These are phyloP conservation scores for Rhabdomys pumilio DNA, from an alignment of 2,797 vertebrate species.

Conservation along the genomic window DNA sequence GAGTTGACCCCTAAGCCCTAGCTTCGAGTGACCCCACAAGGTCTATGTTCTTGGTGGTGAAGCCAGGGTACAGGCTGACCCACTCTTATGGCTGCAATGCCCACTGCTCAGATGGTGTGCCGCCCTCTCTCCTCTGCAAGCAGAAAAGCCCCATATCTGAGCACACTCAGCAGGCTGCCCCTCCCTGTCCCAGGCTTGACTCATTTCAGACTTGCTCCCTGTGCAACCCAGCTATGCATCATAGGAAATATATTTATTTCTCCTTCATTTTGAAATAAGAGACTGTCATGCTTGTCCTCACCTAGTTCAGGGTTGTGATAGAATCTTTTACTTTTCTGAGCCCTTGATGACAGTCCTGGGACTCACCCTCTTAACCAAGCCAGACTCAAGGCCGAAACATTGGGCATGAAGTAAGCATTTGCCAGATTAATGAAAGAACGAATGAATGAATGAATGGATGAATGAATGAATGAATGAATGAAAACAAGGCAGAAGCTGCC, in stretches of 20 bases:
- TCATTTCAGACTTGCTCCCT: background rate
- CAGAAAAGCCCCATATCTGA: background rate
- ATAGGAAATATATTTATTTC: background rate
- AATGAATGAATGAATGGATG: background rate
- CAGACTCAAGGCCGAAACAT: background rate
- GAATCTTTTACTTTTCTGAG: background rate
- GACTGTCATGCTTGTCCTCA: background rate
- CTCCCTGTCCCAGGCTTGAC: background rate
- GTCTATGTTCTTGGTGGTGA: background rate
- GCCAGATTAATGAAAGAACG: background rate
- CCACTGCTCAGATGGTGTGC: background rate
- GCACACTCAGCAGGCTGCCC: background rate
- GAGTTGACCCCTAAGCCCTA: background rate
- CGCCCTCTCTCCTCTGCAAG: background rate
- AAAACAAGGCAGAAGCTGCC: background rate
- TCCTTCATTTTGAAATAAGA: background rate
- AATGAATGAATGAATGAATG: background rate
- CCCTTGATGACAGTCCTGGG: background rate
- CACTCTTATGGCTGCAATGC: background rate
- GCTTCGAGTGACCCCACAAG: background rate
- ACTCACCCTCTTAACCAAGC: too few species aligned
- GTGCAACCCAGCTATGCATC: background rate
- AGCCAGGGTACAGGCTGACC: background rate
- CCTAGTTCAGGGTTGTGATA: background rate
- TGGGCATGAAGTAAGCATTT: background rate